Evolutionary conservation across 2,113 vertebrate species (phyloP).

Genomic region (Apeltes quadracus): DNA sequence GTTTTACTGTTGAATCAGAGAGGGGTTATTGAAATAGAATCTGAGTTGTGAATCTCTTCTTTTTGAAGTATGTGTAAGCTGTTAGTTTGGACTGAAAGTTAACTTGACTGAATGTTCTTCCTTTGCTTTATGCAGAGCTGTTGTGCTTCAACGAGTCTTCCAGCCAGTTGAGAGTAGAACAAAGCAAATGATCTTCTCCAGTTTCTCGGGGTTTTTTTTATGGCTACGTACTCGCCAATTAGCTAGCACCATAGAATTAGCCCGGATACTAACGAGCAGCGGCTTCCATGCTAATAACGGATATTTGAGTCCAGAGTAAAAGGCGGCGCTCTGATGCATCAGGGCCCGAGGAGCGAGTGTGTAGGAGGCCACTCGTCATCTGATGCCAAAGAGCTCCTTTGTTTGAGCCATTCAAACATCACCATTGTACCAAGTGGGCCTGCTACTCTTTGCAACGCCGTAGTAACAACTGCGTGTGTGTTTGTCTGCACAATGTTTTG

Average conservation of each 20-base stretch:
- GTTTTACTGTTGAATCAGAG: background rate
- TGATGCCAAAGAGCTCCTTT: constrained; percentile 72
- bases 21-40: background rate
- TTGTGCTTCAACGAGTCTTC: background rate
- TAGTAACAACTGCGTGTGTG: constrained; percentile 38
- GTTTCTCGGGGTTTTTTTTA: background rate
- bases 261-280: constrained; percentile 42
- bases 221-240: constrained; percentile 21
- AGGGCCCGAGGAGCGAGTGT: constrained; percentile 50
- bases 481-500: constrained; percentile 27
- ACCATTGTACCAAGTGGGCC: constrained; percentile 67
- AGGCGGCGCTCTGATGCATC: constrained; percentile 55
- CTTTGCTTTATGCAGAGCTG: background rate
- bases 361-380: constrained; percentile 72
- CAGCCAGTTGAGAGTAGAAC: background rate
- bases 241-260: constrained; percentile 22
- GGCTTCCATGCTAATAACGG: constrained; percentile 50
- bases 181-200: background rate
- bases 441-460: constrained; percentile 33
- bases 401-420: constrained; percentile 73
- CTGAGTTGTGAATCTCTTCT: background rate
- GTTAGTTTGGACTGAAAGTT: background rate
- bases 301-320: constrained; percentile 53
- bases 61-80: background rate
- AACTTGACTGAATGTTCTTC: no score